Evolutionary conservation across 2,888 invertebrate species (phyloP), one percentile per base, ranked within the genome.

Genomic region (Caenorhabditis sulstoni): DNA sequence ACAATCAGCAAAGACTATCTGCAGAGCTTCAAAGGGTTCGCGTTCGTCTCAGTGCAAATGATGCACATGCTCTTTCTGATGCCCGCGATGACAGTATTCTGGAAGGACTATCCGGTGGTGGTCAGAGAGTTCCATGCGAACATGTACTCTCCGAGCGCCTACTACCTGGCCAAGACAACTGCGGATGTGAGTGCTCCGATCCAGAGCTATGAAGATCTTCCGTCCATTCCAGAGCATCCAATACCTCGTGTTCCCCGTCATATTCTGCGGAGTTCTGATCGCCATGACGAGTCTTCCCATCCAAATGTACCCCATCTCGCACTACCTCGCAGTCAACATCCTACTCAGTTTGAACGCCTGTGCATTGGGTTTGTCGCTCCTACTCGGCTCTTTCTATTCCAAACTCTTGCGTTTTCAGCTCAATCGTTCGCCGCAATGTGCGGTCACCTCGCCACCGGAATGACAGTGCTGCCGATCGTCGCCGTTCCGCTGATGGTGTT

Each of bases 31-130:
- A 96, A 95, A 90, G 96, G 96, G 47, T 95, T 94, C 29, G 93
- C 96, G 67, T 96, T 96, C 91, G 93, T 95, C 88, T 94, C 95
- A 90, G 93, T 96, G 52, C 95, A 95, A n/a, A 95, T 95, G 90
- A 95, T 95, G 94, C 96, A 96, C 7, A 96, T 96, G 91, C 95
- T 95, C 89, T 96, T 96, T 91, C 94, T 95, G 16, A 96, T 96
- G 90, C 95, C 95, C 71, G 96, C 96, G 39, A 94, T 96, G 78
- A 94, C 94, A 91, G 97, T 96, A 91, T 96, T 96, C 91, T 95
- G 95, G 86, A 93, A 94, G 0, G 96, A 96, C 90, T 92, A 95
- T 41, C 95, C 95, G 0, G 94, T 96, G 78, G 96, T 96, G 90
- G 92, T 96, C 81, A 92, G 96, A n/a, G 96, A 96, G 90, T 94